Evolutionary conservation across 2,113 vertebrate genomes (phyloP).

Genomic region (Phyllostomus hastatus): DNA sequence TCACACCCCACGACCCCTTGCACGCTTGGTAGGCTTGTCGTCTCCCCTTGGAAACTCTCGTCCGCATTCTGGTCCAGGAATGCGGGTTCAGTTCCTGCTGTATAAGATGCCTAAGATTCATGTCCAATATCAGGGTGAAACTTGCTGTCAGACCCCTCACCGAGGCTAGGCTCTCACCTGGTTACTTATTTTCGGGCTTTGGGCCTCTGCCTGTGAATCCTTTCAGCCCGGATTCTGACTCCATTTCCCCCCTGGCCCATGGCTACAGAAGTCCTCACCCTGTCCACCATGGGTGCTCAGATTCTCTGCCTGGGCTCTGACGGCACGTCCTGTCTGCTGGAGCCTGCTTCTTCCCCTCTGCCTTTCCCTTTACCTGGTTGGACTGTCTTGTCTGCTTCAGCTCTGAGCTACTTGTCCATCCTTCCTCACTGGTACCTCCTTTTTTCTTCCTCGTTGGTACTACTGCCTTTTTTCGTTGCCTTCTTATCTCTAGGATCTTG

Average conservation of each 20-base stretch:
- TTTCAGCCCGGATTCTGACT: background rate
- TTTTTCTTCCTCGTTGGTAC: background rate
- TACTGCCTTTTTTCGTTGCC: fast-evolving
- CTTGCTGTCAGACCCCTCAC: background rate
- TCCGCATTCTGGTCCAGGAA: fast-evolving
- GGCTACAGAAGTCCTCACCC: background rate
- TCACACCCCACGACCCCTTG: background rate
- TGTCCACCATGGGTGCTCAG: fast-evolving
- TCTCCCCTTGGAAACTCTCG: fast-evolving
- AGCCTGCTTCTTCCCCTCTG: background rate
- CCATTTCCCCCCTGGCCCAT: fast-evolving
- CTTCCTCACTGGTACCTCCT: background rate
- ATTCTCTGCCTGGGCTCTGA: fast-evolving
- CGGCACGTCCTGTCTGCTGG: fast-evolving
- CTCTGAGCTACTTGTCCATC: background rate
- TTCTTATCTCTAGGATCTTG: background rate
- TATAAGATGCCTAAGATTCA: fast-evolving
- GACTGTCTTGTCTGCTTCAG: background rate
- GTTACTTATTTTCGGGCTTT: background rate
- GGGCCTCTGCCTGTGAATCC: background rate
- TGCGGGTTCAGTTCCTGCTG: background rate
- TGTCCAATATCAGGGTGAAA: fast-evolving
- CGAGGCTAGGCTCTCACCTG: background rate
- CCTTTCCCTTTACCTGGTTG: background rate
- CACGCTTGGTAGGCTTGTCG: fast-evolving